These are phyloP conservation scores for Hyperoodon ampullatus DNA, from an alignment of 2,113 vertebrate species.

Conservation along the genomic window DNA sequence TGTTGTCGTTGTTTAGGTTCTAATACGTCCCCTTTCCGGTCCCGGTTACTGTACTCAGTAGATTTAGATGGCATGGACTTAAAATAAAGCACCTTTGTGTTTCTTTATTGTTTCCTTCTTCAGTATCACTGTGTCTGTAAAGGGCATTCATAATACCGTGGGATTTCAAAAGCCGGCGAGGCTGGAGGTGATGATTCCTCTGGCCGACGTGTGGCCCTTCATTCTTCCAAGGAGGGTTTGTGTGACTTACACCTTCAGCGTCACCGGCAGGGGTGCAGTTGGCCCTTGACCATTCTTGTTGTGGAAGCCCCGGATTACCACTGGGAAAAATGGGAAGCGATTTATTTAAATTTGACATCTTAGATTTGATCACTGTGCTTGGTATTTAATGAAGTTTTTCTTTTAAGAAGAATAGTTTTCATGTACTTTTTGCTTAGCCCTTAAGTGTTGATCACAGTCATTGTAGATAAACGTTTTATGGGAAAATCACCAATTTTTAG, in stretches of 20 bases:
- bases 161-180: background rate
- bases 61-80: constrained; percentile 59
- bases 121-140: background rate
- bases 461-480: constrained; percentile 59
- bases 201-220: background rate
- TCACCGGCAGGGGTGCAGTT: fast-evolving
- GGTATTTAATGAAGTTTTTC: constrained; percentile 18
- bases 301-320: background rate
- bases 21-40: background rate
- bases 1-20: background rate
- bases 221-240: background rate
- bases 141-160: background rate
- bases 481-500: constrained; percentile 55
- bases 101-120: constrained; percentile 4
- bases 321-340: background rate
- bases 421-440: constrained; percentile 10
- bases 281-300: background rate
- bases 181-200: background rate
- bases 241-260: background rate
- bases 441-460: constrained; percentile 52
- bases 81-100: constrained; percentile 69
- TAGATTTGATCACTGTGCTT: background rate
- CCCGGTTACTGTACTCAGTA: constrained; percentile 10
- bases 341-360: background rate
- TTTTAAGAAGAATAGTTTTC: background rate